Base-by-base conservation (phyloP, 2,888 invertebrate species). In the Volucella inflata region DNA sequence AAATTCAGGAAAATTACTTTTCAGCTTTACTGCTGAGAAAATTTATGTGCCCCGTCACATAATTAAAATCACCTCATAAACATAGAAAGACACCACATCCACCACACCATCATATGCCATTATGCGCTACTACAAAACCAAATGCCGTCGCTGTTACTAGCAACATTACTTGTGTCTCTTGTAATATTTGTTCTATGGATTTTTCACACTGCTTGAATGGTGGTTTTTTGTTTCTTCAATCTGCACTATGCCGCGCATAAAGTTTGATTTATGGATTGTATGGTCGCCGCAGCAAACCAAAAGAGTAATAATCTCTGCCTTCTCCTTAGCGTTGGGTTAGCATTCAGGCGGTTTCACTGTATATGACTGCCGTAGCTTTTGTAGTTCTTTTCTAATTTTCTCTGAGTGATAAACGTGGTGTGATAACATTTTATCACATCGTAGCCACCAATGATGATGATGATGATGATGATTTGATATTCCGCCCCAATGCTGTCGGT, bases 1-100 rank as follows among this genome's bases (percentile, higher is more conserved):
- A 81, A 68, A 46, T 30, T 0, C 30, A 30, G 72, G 76, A 76
- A 85, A 85, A 85, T 85, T 81, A 81, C 76, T 81, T 76, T 70
- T 59, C 81, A 72, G 76, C 76, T 68, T 76, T 30, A 30, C 30
- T 30, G 30, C 30, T 30, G 30, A 30, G 68, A 48, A 81, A 85
- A 85, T 85, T 85, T 81, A 85, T 85, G 85, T 85, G 72, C 77
- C 77, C 76, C 77, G 76, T 81, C 81, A 81, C 81, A 85, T 85
- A 85, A 85, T 85, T 85, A 85, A 81, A 81, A 85, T 81, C 85
- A 85, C 85, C 81, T 81, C 81, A 85, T 85, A 85, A 85, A 85
- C 81, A 85, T 81, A 51, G 74, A 85, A 71, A 77, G 62, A 81
- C 76, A 81, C 57, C 76, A 85, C 84, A 76, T 71, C 68, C 53